Base-by-base conservation (phyloP, 2,888 invertebrate species). In the Nesidiocoris tenuis region DNA sequence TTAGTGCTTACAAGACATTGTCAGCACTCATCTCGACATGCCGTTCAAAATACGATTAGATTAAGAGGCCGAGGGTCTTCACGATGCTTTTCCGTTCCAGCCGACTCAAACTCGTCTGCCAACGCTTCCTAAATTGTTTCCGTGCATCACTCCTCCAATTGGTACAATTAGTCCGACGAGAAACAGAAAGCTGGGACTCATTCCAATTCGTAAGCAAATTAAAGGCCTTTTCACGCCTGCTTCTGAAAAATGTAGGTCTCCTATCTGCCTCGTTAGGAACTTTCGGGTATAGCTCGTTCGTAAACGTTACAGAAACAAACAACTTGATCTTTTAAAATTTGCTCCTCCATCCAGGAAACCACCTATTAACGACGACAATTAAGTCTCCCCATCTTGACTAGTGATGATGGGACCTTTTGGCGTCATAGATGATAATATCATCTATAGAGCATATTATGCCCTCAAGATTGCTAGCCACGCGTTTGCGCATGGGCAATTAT, bases 81-180 rank as follows among this genome's bases (percentile, higher is more conserved):
- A 59, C n/a, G 7, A 16, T 18, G n/a, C 18, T 5, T 18, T 59
- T 59, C 59, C 59, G 59, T n/a, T 59, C 5, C 17, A 16, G 5
- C 18, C 59, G 59, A 19, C 18, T 59, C 2, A 5, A n/a, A 18
- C 59, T 3, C n/a, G 7, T 59, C 2, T 59, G 59, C 2, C 59
- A 59, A 9, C 59, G 59, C 59, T 18, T 16, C n/a, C 59, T 18
- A 3, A 59, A 59, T 59, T 59, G 59, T 12, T 7, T n/a, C n/a
- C 7, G 59, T 16, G n/a, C 59, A n/a, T 9, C 59, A 59, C 59
- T 59, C n/a, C 7, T 59, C 59, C 59, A 59, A 59, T 59, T 59
- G 59, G n/a, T 18, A 19, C 59, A 59, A 59, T 59, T 59, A 59
- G 18, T 18, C 18, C 59, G 17, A 18, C 59, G 17, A 18, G n/a